A percentile compares a stretch with the other conserved stretches of the same genome.
Conservation (phyloP, 2,888 invertebrate species). For the Xanthia icteritia region DNA sequence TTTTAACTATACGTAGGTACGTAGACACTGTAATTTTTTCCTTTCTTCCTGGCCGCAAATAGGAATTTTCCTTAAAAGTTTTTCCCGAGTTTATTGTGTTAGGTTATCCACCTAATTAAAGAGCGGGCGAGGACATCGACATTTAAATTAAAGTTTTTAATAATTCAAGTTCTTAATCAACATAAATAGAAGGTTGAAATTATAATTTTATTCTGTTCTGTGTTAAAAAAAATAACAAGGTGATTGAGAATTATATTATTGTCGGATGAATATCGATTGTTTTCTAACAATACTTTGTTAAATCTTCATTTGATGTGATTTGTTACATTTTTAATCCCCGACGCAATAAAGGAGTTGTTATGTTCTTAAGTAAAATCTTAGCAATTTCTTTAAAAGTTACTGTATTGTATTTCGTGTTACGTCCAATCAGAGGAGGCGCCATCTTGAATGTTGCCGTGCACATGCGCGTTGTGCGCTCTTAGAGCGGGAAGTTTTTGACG, state of each 20-base stretch:
- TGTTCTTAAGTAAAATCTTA: not conserved
- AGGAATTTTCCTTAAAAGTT: not conserved
- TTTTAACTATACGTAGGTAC: too few relatives aligned
- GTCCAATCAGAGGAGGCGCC: not conserved
- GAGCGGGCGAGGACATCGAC: not conserved
- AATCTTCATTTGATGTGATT: not conserved
- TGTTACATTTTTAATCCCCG: not conserved
- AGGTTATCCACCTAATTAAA: conserved; percentile 4
- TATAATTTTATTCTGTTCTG: not conserved
- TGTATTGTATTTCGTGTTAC: not conserved
- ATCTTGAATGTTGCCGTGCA: not conserved
- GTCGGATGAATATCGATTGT: not conserved
- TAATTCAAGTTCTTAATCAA: not conserved
- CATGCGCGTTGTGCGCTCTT: not conserved
- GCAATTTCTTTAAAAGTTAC: not conserved
- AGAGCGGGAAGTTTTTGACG: too few relatives aligned
- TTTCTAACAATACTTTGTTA: not conserved
- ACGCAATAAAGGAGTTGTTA: too few relatives aligned
- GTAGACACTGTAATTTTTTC: too few relatives aligned
- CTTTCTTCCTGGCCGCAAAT: too few relatives aligned
- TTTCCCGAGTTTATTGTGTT: not conserved
- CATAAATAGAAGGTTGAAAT: conserved; percentile 6
- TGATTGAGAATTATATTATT: not conserved
- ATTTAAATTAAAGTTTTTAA: not conserved
- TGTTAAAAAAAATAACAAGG: conserved; percentile 2